These are phyloP conservation scores for Bubo scandiacus DNA, from an alignment of 2,113 vertebrate genomes.

Conservation along the genomic window DNA sequence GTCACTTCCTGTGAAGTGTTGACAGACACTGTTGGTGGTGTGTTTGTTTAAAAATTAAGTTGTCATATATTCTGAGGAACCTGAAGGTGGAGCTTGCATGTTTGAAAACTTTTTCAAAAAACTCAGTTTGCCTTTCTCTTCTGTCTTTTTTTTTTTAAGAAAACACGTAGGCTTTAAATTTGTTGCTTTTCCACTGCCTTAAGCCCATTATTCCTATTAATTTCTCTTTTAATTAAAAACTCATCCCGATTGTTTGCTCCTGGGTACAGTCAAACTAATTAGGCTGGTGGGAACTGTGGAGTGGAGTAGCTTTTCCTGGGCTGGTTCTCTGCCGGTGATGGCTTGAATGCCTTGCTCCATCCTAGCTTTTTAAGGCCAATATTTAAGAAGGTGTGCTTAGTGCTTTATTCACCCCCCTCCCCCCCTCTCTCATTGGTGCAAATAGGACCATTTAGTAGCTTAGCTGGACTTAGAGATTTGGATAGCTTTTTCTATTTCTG, in stretches of 20 bases:
- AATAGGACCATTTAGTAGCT: background rate
- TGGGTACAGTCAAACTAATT: background rate
- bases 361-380: background rate
- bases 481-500: background rate
- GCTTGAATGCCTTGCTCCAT: background rate
- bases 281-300: background rate
- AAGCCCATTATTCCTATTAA: background rate
- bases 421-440: background rate
- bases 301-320: background rate
- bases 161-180: background rate
- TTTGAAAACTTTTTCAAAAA: background rate
- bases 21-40: background rate
- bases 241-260: background rate
- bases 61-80: background rate
- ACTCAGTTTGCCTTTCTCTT: background rate
- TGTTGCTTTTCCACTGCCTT: background rate
- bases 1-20: background rate
- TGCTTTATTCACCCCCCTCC: background rate
- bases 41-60: background rate
- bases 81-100: background rate
- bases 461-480: background rate
- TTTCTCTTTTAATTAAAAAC: background rate
- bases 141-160: background rate
- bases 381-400: background rate
- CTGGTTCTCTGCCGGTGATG: background rate